Conservation (phyloP, 2,797 vertebrate species). For the Vireo griseus region DNA sequence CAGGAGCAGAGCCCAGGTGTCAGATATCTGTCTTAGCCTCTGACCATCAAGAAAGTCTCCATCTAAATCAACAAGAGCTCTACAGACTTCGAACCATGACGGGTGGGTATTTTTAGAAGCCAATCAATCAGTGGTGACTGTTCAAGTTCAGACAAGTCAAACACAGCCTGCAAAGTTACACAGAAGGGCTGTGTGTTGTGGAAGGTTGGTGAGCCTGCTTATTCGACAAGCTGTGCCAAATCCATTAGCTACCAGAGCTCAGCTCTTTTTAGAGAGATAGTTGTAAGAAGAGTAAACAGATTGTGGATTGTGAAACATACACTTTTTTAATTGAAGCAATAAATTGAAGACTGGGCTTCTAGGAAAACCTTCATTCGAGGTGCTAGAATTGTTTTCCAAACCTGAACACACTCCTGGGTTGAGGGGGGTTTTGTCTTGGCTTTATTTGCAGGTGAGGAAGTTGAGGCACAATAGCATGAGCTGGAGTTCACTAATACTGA, state of each 20-base stretch:
- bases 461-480: not conserved
- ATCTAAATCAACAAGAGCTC: constrained; percentile 51
- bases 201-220: constrained; percentile 17
- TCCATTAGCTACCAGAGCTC: not conserved
- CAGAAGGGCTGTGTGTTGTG: constrained; percentile 36
- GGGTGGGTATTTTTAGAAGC: constrained; percentile 66
- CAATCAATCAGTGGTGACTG: constrained; percentile 65
- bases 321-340: not conserved
- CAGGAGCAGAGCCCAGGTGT: not conserved
- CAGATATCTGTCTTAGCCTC: constrained; percentile 12
- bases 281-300: not conserved
- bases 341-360: not conserved
- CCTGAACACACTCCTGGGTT: not conserved
- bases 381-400: not conserved
- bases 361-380: not conserved
- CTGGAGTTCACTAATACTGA: not conserved
- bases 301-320: not conserved
- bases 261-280: not conserved
- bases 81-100: constrained; percentile 29
- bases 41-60: constrained; percentile 26
- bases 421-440: not conserved
- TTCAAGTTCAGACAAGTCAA: constrained; percentile 68
- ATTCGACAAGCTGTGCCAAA: not conserved
- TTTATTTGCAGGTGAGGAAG: not conserved
- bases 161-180: constrained; percentile 58